Percentiles rank a stretch among this genome's conserved stretches.
These are phyloP conservation scores for Aramus guarauna DNA, from an alignment of 2,113 vertebrate species.

Conservation along the genomic window DNA sequence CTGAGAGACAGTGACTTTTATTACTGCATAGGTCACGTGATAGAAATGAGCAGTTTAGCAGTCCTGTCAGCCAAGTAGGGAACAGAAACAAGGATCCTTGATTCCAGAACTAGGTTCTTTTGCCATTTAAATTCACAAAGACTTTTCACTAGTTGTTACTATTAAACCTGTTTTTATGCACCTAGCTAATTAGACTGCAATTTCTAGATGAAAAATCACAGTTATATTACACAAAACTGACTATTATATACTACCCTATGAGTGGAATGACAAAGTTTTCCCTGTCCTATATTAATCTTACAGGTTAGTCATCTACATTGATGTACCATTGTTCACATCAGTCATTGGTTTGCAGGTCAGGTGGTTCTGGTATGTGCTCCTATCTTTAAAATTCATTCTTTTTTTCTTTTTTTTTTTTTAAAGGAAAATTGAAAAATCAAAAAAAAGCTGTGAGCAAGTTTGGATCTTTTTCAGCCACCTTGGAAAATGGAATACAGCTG, in stretches of 20 bases:
- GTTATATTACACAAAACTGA: background rate
- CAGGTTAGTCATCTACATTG: background rate
- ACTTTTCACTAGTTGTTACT: background rate
- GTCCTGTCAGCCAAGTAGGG: background rate
- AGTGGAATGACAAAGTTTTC: background rate
- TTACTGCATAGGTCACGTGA: background rate
- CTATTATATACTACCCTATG: background rate
- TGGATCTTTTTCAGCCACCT: conserved; percentile 85
- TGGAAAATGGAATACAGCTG: conserved; percentile 85
- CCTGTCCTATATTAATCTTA: background rate
- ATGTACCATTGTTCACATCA: background rate
- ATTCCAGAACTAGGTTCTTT: background rate
- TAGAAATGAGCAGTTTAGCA: background rate
- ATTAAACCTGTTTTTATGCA: background rate
- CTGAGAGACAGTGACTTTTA: background rate
- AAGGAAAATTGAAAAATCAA: conserved; percentile 1
- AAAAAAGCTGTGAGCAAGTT: conserved; percentile 71
- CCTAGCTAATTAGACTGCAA: background rate
- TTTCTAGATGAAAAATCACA: background rate
- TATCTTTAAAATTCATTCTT: background rate
- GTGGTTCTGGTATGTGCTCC: background rate
- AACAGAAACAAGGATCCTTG: background rate
- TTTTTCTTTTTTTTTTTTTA: background rate
- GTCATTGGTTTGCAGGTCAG: background rate
- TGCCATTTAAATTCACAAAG: background rate